Percentiles rank a stretch among this genome's conserved stretches.
Conservation (phyloP, 2,113 vertebrate species). For the Eclectus roratus region DNA sequence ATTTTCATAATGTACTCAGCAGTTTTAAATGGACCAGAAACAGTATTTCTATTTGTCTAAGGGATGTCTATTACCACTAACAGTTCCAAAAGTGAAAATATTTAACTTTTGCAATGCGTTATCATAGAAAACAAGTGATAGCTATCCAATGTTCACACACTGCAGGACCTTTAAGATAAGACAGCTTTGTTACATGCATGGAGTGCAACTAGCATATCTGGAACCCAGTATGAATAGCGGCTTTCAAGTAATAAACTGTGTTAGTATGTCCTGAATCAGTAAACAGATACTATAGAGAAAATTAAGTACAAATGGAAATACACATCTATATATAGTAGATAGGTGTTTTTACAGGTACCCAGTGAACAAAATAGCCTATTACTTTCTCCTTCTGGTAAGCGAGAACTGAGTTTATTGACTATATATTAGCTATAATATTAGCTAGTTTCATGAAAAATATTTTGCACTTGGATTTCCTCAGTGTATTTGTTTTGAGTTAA, state of each 20-base stretch:
- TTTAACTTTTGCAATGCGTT: not conserved
- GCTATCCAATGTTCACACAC: not conserved
- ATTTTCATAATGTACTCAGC: not conserved
- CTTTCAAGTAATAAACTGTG: not conserved
- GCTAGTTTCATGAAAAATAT: not conserved
- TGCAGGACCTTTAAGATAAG: not conserved
- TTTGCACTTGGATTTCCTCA: not conserved
- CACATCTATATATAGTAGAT: not conserved
- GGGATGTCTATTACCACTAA: not conserved
- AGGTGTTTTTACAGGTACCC: not conserved
- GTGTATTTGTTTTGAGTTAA: not conserved
- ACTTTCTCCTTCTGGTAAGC: not conserved
- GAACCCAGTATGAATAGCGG: not conserved
- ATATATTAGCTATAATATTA: not conserved
- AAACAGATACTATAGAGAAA: not conserved
- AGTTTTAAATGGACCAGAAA: not conserved
- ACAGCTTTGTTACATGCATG: accelerated
- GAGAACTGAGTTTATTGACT: not conserved
- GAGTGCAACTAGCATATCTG: not conserved
- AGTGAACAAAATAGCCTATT: not conserved
- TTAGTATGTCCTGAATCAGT: not conserved
- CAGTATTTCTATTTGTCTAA: not conserved
- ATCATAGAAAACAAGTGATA: not conserved
- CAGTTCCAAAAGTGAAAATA: not conserved
- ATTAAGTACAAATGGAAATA: not conserved